Percentiles rank a stretch among this genome's conserved stretches.
These are phyloP conservation scores for Priocnemis perturbator DNA, from an alignment of 2,888 invertebrate species.

Conservation along the genomic window DNA sequence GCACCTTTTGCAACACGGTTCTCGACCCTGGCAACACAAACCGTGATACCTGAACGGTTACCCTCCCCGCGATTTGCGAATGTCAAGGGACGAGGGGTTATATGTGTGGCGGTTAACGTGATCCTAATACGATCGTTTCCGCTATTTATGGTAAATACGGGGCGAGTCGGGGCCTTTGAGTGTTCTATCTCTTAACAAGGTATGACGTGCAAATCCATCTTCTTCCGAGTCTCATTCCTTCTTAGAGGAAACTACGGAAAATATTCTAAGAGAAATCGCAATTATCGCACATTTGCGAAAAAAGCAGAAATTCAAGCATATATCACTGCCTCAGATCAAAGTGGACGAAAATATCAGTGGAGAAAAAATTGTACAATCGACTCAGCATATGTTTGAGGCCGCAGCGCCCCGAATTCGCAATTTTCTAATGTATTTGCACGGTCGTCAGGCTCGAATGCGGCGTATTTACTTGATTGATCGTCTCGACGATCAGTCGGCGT, in stretches of 20 bases:
- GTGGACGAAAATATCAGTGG: too few relatives aligned
- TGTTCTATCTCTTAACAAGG: conserved; percentile 6
- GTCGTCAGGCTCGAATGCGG: too few relatives aligned
- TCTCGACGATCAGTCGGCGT: conserved; percentile 63
- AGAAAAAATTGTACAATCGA: too few relatives aligned
- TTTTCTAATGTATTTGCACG: conserved; percentile 47
- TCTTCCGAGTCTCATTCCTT: too few relatives aligned
- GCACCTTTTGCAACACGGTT: conserved; percentile 60
- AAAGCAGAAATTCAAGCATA: too few relatives aligned
- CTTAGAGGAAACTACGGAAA: too few relatives aligned
- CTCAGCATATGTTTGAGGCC: too few relatives aligned
- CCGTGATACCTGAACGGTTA: conserved; percentile 48
- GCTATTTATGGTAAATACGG: conserved; percentile 58
- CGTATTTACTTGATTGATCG: conserved; percentile 61
- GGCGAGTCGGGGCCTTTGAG: conserved; percentile 40
- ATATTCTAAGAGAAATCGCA: too few relatives aligned
- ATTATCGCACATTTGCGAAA: too few relatives aligned
- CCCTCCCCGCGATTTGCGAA: too few relatives aligned
- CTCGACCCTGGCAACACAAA: conserved; percentile 41
- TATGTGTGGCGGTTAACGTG: conserved; percentile 12
- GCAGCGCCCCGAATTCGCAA: conserved; percentile 21
- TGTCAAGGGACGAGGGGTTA: neutral
- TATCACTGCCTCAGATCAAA: too few relatives aligned
- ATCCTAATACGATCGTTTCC: conserved; percentile 59
- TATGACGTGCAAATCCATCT: too few relatives aligned